Conservation (phyloP, 2,113 vertebrate species). For the Microtus montanus region DNA sequence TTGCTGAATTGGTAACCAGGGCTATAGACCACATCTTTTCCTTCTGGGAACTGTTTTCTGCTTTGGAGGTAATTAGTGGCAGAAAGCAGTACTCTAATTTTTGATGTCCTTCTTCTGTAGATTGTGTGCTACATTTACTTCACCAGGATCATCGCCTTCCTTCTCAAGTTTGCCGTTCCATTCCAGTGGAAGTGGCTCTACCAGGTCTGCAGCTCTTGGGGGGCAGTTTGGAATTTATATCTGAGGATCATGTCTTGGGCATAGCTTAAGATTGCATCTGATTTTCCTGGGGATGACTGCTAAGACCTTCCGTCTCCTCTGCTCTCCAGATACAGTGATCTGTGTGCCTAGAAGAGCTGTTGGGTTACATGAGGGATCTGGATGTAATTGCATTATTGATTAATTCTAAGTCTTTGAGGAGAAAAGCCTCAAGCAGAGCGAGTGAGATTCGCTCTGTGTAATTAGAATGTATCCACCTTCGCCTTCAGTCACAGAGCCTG, state of each 20-base stretch:
- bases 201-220: conserved; percentile 84
- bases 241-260: too few relatives aligned
- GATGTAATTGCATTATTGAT: conserved; percentile 78
- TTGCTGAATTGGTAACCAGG: background rate
- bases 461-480: conserved; percentile 59
- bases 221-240: background rate
- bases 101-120: conserved; percentile 74
- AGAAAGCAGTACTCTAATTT: background rate
- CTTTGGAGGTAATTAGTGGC: background rate
- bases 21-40: background rate
- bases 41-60: conserved; percentile 18
- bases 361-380: conserved; percentile 62
- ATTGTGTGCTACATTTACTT: conserved; percentile 95
- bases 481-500: background rate
- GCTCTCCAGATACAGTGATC: background rate
- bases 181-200: conserved; percentile 95
- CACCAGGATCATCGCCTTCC: conserved; percentile 92
- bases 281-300: background rate
- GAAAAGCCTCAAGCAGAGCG: conserved; percentile 68
- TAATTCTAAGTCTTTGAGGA: conserved; percentile 65
- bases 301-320: background rate
- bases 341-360: conserved; percentile 64
- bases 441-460: conserved; percentile 38
- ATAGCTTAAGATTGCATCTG: accelerated
- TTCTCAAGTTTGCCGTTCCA: conserved; percentile 92